A percentile compares a stretch with the other conserved stretches of the same genome.
phyloP scores from a whole-genome alignment of 2,113 vertebrate genomes.

The Ranitomeya variabilis region DNA sequence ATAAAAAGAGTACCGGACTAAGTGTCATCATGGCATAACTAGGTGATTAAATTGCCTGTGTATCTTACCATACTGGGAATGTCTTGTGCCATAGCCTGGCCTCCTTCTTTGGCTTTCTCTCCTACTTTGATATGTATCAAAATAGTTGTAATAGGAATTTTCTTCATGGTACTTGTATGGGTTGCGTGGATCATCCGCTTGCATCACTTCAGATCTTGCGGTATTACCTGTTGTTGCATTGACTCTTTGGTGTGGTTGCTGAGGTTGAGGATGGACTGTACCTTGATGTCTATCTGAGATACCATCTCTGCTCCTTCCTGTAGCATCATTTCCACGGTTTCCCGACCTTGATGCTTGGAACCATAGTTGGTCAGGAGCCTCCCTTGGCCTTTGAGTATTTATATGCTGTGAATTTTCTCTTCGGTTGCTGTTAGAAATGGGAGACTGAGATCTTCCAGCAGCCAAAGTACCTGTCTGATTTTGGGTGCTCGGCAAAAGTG shows the following conservation, averaged over 20 bases:
- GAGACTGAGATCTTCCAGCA: not conserved
- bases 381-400: slow-evolving; percentile 15
- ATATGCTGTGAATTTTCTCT: slow-evolving; percentile 42
- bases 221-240: slow-evolving; percentile 49
- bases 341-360: slow-evolving; percentile 57
- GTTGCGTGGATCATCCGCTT: slow-evolving; percentile 87
- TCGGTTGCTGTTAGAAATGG: not conserved
- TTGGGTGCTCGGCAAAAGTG: slow-evolving; percentile 64
- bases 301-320: slow-evolving; percentile 52
- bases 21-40: not conserved
- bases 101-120: slow-evolving; percentile 70
- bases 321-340: slow-evolving; percentile 49
- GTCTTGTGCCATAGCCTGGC: slow-evolving; percentile 84
- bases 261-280: not conserved
- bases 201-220: slow-evolving; percentile 78
- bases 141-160: slow-evolving; percentile 93
- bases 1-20: not conserved
- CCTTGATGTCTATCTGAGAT: not conserved
- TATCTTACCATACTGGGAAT: slow-evolving; percentile 87
- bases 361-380: slow-evolving; percentile 59
- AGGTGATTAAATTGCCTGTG: not conserved
- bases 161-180: slow-evolving; percentile 87
- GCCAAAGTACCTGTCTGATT: slow-evolving; percentile 52
- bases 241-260: not conserved
- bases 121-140: slow-evolving; percentile 86